Evolutionary conservation across 2,888 invertebrate species (phyloP).

Genomic region (Synergus gifuensis): DNA sequence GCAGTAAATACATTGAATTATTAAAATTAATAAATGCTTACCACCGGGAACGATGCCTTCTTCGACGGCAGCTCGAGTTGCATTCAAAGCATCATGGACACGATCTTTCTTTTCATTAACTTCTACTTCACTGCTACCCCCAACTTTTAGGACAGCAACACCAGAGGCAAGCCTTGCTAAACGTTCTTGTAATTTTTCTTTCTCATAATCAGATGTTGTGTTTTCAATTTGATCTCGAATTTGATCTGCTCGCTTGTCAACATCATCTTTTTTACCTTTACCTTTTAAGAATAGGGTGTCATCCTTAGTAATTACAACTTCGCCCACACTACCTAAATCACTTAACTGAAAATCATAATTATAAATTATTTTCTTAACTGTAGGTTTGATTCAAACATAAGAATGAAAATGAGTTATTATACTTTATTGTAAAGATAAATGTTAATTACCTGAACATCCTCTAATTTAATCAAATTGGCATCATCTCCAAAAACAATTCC

Average conservation of each 20-base stretch:
- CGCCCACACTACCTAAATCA: conserved; percentile 92
- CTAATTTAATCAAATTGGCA: conserved; percentile 92
- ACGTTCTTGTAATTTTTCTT: conserved; percentile 95
- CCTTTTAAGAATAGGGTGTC: conserved; percentile 93
- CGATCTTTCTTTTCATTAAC: conserved; percentile 98
- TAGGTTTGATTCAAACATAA: too few species aligned
- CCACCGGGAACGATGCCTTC: conserved; percentile 98
- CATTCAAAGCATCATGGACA: conserved; percentile 96
- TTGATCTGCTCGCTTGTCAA: conserved; percentile 90
- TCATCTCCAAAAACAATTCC: conserved; percentile 97
- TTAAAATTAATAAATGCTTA: conserved; percentile 49
- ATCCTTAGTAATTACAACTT: conserved; percentile 96
- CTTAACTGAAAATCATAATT: conserved; percentile 79
- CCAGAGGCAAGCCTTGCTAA: conserved; percentile 95
- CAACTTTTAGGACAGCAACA: conserved; percentile 88
- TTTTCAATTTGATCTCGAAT: conserved; percentile 93
- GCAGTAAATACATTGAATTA: too few species aligned
- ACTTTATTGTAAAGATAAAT: neutral
- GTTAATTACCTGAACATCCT: conserved; percentile 84
- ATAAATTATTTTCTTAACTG: neutral
- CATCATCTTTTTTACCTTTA: conserved; percentile 89
- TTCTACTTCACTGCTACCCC: conserved; percentile 94
- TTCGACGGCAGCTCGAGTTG: conserved; percentile 96
- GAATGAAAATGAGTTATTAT: too few species aligned
- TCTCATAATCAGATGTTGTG: conserved; percentile 96